Evolutionary conservation across 2,888 invertebrate species (phyloP).

Genomic region (Loripinus fragilis): DNA sequence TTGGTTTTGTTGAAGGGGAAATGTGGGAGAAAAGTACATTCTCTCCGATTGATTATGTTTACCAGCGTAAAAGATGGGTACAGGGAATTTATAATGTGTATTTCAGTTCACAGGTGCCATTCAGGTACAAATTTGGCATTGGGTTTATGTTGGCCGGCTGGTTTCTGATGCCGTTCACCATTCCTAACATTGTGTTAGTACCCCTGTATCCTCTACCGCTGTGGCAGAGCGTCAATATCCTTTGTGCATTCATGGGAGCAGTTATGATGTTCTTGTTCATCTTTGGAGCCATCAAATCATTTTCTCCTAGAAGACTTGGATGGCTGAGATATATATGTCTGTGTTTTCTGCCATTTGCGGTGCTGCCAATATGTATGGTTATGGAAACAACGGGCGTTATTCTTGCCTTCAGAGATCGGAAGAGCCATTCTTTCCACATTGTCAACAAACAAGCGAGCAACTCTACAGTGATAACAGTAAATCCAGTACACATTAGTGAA

Average conservation of each 20-base stretch:
- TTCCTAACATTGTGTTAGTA: constrained; percentile 65
- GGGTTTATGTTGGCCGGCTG: constrained; percentile 68
- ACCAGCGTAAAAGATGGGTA: constrained; percentile 76
- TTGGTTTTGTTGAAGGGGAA: constrained; percentile 77
- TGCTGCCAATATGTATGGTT: constrained; percentile 64
- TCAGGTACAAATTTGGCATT: constrained; percentile 69
- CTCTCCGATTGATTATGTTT: constrained; percentile 72
- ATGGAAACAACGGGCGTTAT: constrained; percentile 70
- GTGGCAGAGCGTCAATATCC: constrained; percentile 56
- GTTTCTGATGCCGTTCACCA: constrained; percentile 71
- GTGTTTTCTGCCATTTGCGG: constrained; percentile 59
- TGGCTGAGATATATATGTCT: constrained; percentile 59
- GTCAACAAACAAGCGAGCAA: constrained; percentile 66
- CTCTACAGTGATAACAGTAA: constrained; percentile 23
- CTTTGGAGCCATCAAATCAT: constrained; percentile 73
- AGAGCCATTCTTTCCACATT: constrained; percentile 68
- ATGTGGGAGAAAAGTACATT: constrained; percentile 79
- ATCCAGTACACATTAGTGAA: background rate
- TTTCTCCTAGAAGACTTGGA: constrained; percentile 66
- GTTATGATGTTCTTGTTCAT: constrained; percentile 71
- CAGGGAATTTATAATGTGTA: constrained; percentile 74
- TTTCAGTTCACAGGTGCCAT: constrained; percentile 68
- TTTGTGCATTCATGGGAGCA: constrained; percentile 67
- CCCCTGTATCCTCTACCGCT: constrained; percentile 69
- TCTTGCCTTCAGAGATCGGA: constrained; percentile 59